phyloP scores from a whole-genome alignment of 2,113 vertebrate genomes.

The Columba janthina region DNA sequence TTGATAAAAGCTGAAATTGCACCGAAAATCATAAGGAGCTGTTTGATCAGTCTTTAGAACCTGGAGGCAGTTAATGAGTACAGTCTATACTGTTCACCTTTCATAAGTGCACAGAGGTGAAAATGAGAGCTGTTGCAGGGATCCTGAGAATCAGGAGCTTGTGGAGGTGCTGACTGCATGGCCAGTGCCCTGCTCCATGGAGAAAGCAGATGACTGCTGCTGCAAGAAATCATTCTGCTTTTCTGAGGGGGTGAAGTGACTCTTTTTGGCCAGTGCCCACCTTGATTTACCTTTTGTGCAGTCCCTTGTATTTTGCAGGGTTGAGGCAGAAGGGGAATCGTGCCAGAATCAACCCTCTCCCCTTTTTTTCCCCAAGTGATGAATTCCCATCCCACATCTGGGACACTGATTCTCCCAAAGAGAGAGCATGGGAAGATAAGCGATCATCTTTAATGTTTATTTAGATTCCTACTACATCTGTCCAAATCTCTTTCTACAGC shows the following conservation, averaged over 20 bases:
- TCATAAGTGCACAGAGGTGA: background rate
- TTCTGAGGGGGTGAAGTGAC: too few species aligned
- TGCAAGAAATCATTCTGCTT: background rate
- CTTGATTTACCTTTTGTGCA: background rate
- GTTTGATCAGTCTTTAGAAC: background rate
- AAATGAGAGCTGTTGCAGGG: background rate
- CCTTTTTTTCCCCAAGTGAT: background rate
- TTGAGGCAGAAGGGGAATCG: background rate
- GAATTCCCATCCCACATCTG: background rate
- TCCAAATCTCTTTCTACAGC: background rate
- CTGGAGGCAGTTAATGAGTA: background rate
- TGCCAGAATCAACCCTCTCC: background rate
- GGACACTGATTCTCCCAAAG: background rate
- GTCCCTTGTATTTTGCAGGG: background rate
- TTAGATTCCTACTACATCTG: background rate
- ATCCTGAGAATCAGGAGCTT: background rate
- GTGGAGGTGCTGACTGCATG: background rate
- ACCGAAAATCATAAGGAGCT: background rate
- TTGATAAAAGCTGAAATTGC: background rate
- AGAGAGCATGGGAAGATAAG: background rate
- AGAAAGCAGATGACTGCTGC: fast-evolving
- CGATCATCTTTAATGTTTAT: background rate
- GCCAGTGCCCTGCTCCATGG: background rate
- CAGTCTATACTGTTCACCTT: background rate
- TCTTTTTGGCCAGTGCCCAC: too few species aligned